phyloP scores from a whole-genome alignment of 1,140 invertebrate species.

The Rhizoglyphus robini region DNA sequence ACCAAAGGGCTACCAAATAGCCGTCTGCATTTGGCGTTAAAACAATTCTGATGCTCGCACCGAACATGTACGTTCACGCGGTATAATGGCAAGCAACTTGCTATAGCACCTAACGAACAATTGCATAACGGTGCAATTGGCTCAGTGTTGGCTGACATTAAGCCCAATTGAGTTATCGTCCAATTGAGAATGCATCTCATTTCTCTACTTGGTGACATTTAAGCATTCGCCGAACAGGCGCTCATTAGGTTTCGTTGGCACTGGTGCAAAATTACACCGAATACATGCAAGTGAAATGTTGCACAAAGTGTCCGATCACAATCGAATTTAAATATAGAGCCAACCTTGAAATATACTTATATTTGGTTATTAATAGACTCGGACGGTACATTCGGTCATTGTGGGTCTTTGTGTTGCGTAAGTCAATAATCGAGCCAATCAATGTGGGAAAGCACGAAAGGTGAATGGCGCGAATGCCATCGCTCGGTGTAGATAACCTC shows the following conservation, averaged over 20 bases:
- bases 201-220: conserved; percentile 1
- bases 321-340: not conserved
- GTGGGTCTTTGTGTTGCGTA: no score
- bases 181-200: not conserved
- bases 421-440: no score
- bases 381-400: no score
- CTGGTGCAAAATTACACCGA: no score
- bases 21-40: no score
- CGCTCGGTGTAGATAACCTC: no score
- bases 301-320: not conserved
- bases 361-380: not conserved
- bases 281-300: not conserved
- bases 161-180: conserved; percentile 4
- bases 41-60: no score
- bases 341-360: not conserved
- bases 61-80: no score
- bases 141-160: not conserved
- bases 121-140: not conserved
- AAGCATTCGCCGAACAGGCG: not conserved
- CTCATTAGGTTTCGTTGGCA: not conserved
- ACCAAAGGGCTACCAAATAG: no score
- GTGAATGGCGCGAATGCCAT: no score
- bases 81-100: no score
- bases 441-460: no score
- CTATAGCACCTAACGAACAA: not conserved